These are phyloP conservation scores for Cygnus buccinator DNA, from an alignment of 2,113 vertebrate genomes.

Conservation along the genomic window DNA sequence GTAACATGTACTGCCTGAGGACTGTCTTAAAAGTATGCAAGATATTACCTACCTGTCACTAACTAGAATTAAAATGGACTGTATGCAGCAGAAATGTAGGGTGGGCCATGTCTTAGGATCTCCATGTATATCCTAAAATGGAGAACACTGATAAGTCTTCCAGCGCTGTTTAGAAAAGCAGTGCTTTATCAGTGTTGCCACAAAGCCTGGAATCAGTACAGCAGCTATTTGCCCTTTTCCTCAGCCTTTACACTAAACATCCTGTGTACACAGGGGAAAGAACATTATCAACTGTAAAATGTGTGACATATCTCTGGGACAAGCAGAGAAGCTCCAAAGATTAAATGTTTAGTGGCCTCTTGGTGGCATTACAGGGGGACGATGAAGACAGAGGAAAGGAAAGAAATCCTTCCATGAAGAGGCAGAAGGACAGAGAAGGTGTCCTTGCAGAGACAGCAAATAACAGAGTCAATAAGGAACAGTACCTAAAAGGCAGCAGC, in stretches of 20 bases:
- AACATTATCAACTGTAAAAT: background rate
- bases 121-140: background rate
- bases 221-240: background rate
- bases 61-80: background rate
- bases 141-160: background rate
- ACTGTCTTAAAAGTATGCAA: background rate
- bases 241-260: background rate
- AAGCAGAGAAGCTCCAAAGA: background rate
- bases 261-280: background rate
- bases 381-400: background rate
- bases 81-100: background rate
- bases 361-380: background rate
- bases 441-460: background rate
- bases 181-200: background rate
- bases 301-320: background rate
- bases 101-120: background rate
- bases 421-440: background rate
- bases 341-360: background rate
- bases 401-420: background rate
- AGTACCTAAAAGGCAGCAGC: background rate
- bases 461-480: background rate
- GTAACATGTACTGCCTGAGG: background rate
- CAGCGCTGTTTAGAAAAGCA: background rate
- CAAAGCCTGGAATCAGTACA: background rate
- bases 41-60: background rate